Evolutionary conservation across 2,113 vertebrate genomes (phyloP).

Genomic region (Spea bombifrons): DNA sequence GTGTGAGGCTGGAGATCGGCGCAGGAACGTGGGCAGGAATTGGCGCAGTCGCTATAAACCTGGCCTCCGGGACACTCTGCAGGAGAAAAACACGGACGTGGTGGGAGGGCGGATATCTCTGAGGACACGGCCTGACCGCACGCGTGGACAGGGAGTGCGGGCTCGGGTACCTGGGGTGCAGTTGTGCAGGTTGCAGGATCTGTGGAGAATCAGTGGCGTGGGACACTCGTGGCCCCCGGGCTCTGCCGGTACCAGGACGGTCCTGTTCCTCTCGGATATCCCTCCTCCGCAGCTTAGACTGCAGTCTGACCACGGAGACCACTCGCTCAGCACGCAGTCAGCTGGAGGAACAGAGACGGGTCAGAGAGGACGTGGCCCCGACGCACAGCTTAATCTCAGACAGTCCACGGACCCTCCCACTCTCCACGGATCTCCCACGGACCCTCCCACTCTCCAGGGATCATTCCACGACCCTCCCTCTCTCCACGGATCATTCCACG

Average conservation of each 20-base stretch:
- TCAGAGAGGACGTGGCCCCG: no score
- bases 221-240: slow-evolving; percentile 60
- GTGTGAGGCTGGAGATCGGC: slow-evolving; percentile 70
- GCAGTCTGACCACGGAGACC: slow-evolving; percentile 76
- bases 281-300: slow-evolving; percentile 70
- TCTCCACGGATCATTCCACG: no score
- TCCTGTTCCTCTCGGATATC: slow-evolving; percentile 62
- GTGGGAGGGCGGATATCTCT: neutral
- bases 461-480: no score
- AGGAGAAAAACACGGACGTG: neutral
- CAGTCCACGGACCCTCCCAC: no score
- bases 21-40: slow-evolving; percentile 71
- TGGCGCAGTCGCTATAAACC: slow-evolving; percentile 67
- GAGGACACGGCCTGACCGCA: no score
- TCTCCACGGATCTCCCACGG: no score
- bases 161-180: slow-evolving; percentile 69
- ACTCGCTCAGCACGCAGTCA: slow-evolving; percentile 67
- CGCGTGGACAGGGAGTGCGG: neutral
- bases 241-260: slow-evolving; percentile 55
- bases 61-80: slow-evolving; percentile 73
- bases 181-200: slow-evolving; percentile 69
- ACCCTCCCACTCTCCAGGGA: no score
- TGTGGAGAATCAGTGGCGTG: slow-evolving; percentile 64
- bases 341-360: slow-evolving; percentile 48
- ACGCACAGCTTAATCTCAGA: no score